A percentile compares a stretch with the other conserved stretches of the same genome.
Conservation (phyloP, 2,113 vertebrate genomes). For the Sphaerodactylus townsendi region DNA sequence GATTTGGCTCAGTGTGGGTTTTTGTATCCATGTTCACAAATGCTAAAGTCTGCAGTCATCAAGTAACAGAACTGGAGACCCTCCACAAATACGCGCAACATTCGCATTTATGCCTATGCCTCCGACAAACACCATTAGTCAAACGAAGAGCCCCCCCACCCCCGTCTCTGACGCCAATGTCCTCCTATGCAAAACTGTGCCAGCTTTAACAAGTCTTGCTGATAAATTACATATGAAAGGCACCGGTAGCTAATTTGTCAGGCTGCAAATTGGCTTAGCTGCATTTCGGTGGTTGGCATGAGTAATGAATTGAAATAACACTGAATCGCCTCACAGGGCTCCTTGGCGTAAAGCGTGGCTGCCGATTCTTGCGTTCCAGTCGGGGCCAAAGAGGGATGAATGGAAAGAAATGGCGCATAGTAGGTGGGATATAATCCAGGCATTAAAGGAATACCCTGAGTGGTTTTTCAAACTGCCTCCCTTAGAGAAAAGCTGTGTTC, state of each 20-base stretch:
- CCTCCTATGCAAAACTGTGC: slow-evolving; percentile 25
- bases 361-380: slow-evolving; percentile 42
- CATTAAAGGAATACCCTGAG: neutral
- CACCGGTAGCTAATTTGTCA: slow-evolving; percentile 49
- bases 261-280: slow-evolving; percentile 41
- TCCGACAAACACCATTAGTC: slow-evolving; percentile 12
- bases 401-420: no score
- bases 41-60: neutral
- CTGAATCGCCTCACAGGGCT: neutral
- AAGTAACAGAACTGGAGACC: neutral
- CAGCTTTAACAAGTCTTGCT: slow-evolving; percentile 23
- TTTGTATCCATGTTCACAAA: neutral
- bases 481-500: neutral
- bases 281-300: slow-evolving; percentile 35
- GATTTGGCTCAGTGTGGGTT: neutral
- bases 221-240: slow-evolving; percentile 60
- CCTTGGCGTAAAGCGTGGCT: neutral
- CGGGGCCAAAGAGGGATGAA: neutral
- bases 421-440: neutral
- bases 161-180: slow-evolving; percentile 16
- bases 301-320: slow-evolving; percentile 60
- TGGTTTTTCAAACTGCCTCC: neutral
- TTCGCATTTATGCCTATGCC: neutral
- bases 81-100: neutral
- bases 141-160: no score